phyloP scores from a whole-genome alignment of 2,888 invertebrate genomes.

The Eupithecia tripunctaria region DNA sequence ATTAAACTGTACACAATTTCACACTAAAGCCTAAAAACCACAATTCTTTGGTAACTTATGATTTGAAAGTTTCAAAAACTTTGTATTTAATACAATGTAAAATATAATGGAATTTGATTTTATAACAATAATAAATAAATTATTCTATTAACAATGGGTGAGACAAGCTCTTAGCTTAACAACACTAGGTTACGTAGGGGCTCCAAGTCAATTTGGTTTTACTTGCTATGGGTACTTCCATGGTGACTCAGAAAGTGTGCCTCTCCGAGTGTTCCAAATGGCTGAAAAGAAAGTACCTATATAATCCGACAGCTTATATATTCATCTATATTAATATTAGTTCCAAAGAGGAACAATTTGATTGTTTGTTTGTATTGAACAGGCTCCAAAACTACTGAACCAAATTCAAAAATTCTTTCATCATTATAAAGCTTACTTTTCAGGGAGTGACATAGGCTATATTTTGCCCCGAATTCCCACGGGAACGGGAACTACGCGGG shows the following conservation, averaged over 20 bases:
- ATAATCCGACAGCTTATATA: too few species aligned
- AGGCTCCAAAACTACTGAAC: too few species aligned
- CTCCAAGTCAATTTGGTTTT: slow-evolving; percentile 50
- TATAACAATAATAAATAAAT: slow-evolving; percentile 29
- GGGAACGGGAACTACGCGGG: too few species aligned
- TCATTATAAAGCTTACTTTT: too few species aligned
- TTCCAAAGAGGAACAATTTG: too few species aligned
- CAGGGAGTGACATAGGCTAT: too few species aligned
- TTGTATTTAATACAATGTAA: slow-evolving; percentile 54
- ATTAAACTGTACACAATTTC: slow-evolving; percentile 49
- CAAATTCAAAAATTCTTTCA: too few species aligned
- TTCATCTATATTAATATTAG: too few species aligned
- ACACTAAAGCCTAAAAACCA: slow-evolving; percentile 29
- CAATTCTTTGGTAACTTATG: slow-evolving; percentile 60
- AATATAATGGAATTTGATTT: slow-evolving; percentile 43
- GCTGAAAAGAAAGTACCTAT: slow-evolving; percentile 23
- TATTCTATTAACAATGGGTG: slow-evolving; percentile 50
- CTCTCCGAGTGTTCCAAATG: slow-evolving; percentile 19
- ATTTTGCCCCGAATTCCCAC: too few species aligned
- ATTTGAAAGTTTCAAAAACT: slow-evolving; percentile 50
- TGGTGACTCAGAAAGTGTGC: slow-evolving; percentile 48
- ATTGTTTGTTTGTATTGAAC: too few species aligned
- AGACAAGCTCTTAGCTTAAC: slow-evolving; percentile 50
- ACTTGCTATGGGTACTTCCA: slow-evolving; percentile 64
- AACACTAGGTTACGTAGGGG: slow-evolving; percentile 47